Percentiles rank a stretch among this genome's conserved stretches.
Conservation (phyloP, 2,888 invertebrate species). For the Ceriagrion tenellum region DNA sequence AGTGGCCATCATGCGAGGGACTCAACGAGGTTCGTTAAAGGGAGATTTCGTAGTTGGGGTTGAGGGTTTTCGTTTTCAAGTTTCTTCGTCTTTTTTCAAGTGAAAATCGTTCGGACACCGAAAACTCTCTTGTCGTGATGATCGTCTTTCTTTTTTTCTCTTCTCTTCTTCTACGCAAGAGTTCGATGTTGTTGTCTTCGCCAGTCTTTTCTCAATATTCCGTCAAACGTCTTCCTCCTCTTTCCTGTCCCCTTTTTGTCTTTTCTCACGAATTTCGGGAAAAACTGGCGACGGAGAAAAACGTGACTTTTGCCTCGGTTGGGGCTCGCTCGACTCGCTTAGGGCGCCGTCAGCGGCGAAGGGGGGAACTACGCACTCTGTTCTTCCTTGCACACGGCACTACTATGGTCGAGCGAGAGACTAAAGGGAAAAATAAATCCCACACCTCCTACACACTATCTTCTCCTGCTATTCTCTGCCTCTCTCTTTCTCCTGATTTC, state of each 20-base stretch:
- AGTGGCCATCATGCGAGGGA: not conserved
- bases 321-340: not conserved
- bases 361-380: not conserved
- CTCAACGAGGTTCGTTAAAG: not conserved
- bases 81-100: not conserved
- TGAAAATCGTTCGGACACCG: slow-evolving; percentile 1
- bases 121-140: slow-evolving; percentile 12
- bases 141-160: not conserved
- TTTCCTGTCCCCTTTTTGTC: not conserved
- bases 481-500: not conserved
- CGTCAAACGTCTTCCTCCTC: no score
- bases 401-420: slow-evolving; percentile 16
- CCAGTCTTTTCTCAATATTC: not conserved
- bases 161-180: not conserved
- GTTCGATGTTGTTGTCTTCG: slow-evolving; percentile 1
- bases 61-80: not conserved
- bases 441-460: not conserved
- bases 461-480: not conserved
- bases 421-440: slow-evolving; percentile 7
- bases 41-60: not conserved
- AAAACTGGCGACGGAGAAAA: not conserved
- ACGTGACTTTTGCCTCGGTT: slow-evolving; percentile 3
- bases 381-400: not conserved
- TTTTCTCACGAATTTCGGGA: not conserved
- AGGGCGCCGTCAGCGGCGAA: not conserved